Evolutionary conservation across 1,140 invertebrate genomes (phyloP).

Genomic region (Rhizoglyphus robini): DNA sequence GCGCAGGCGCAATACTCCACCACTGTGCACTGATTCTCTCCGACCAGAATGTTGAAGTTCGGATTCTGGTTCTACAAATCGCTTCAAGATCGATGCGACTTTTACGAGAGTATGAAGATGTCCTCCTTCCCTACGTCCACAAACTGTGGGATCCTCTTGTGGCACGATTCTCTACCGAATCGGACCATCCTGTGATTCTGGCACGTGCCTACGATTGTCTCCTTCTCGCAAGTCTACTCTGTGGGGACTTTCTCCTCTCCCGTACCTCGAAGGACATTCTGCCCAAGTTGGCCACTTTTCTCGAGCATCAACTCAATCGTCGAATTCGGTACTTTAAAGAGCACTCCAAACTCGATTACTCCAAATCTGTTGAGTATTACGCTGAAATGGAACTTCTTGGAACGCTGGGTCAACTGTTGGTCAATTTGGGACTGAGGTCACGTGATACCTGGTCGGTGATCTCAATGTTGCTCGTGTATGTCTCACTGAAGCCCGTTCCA

Average conservation of each 20-base stretch:
- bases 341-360: neutral
- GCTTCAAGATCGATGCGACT: neutral
- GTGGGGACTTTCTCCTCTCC: constrained; percentile 20
- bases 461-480: neutral
- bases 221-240: neutral
- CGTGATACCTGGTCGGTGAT: constrained; percentile 16
- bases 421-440: constrained; percentile 3
- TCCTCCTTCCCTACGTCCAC: constrained; percentile 23
- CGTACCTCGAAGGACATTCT: constrained; percentile 19
- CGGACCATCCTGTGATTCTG: constrained; percentile 15
- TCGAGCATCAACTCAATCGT: constrained; percentile 2
- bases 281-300: constrained; percentile 15
- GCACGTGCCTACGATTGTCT: constrained; percentile 16
- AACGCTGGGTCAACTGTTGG: constrained; percentile 10
- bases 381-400: constrained; percentile 15
- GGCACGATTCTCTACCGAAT: neutral
- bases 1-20: neutral
- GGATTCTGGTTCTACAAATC: neutral
- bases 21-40: constrained; percentile 1
- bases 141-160: constrained; percentile 23
- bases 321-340: constrained; percentile 1
- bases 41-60: neutral
- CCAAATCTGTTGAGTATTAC: constrained; percentile 18
- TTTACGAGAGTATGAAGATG: constrained; percentile 13
- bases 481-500: neutral